These are phyloP conservation scores for Chitala chitala DNA, from an alignment of 2,113 vertebrate species.

Conservation along the genomic window DNA sequence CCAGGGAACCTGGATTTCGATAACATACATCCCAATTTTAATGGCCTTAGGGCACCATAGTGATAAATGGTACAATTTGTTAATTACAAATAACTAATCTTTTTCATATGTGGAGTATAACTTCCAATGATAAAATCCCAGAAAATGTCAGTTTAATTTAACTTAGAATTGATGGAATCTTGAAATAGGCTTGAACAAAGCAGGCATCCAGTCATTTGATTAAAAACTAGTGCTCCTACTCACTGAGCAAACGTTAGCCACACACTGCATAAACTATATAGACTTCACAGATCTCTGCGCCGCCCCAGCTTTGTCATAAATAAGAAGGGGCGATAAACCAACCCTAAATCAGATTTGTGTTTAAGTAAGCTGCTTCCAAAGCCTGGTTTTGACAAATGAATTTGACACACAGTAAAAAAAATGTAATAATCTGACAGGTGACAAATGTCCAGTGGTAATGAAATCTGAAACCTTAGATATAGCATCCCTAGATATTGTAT, in stretches of 20 bases:
- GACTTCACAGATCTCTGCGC: constrained; percentile 48
- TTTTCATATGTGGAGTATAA: constrained; percentile 1
- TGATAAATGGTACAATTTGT: constrained; percentile 21
- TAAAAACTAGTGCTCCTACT: constrained; percentile 39
- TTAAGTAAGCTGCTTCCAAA: constrained; percentile 57
- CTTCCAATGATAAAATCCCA: neutral
- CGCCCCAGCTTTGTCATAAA: constrained; percentile 58
- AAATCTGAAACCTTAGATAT: constrained; percentile 62
- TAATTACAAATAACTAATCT: constrained; percentile 18
- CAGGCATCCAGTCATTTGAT: constrained; percentile 2
- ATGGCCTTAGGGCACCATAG: neutral
- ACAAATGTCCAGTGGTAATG: constrained; percentile 73
- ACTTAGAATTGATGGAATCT: neutral
- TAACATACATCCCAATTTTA: neutral
- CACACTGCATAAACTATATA: constrained; percentile 29
- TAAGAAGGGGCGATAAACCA: constrained; percentile 59
- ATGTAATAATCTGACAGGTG: constrained; percentile 72
- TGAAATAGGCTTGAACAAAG: neutral
- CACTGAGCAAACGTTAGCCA: constrained; percentile 37
- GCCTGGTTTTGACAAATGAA: constrained; percentile 72
- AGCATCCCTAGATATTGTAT: constrained; percentile 14
- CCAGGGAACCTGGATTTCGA: too few species aligned
- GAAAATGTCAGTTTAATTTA: neutral
- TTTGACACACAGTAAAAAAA: constrained; percentile 58
- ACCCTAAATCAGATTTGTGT: constrained; percentile 60